These are phyloP conservation scores for Sarcoramphus papa DNA, from an alignment of 2,797 vertebrate species.

Conservation along the genomic window DNA sequence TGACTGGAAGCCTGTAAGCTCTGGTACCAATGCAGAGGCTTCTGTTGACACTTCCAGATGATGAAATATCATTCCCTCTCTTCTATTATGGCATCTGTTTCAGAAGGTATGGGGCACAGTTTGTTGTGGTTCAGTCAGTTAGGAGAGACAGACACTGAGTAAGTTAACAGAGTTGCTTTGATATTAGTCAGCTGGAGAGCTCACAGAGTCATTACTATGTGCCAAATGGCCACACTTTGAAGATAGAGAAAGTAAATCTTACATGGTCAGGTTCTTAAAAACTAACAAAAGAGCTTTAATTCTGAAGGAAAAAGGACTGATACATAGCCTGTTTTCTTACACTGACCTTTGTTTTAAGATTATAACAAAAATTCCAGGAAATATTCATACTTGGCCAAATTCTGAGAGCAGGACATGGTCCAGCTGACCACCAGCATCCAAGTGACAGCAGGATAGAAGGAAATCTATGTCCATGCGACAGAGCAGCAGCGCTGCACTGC, in stretches of 20 bases:
- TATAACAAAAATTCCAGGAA: neutral
- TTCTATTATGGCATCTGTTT: neutral
- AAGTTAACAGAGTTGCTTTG: neutral
- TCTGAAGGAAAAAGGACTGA: neutral
- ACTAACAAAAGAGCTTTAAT: neutral
- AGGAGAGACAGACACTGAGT: neutral
- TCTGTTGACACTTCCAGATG: neutral
- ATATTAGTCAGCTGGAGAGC: constrained; percentile 37
- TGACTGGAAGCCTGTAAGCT: neutral
- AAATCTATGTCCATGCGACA: neutral
- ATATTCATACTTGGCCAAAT: neutral
- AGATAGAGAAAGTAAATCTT: constrained; percentile 5
- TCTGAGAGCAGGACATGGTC: neutral
- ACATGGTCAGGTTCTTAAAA: neutral
- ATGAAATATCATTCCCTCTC: neutral
- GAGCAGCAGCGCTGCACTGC: neutral
- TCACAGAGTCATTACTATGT: neutral
- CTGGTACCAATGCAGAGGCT: neutral
- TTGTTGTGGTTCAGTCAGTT: constrained; percentile 2
- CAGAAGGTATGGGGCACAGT: neutral
- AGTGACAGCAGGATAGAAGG: neutral
- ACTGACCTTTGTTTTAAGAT: neutral
- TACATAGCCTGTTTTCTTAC: neutral
- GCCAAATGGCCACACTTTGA: constrained; percentile 36
- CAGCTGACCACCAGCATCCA: neutral